Evolutionary conservation across 37 sponge, comb jelly and placozoan species (phyloP).

Genomic region (Ianthella basta): DNA sequence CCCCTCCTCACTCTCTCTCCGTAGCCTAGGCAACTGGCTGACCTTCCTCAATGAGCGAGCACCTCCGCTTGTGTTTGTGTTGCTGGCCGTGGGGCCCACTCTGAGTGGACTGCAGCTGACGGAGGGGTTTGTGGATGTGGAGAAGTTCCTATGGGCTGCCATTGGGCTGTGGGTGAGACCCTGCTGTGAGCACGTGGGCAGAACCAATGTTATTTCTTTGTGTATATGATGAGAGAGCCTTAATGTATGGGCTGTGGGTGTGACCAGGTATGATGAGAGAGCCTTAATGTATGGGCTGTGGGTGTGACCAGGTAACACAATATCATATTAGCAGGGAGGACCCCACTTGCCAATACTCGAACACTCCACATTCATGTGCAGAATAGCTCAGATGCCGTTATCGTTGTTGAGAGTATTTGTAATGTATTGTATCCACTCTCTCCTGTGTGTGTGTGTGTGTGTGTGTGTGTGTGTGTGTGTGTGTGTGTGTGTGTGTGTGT

Average conservation of each 20-base stretch:
- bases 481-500: slow-evolving; percentile 59
- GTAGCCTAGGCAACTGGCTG: slow-evolving; percentile 66
- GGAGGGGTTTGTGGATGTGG: slow-evolving; percentile 52
- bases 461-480: slow-evolving; percentile 57
- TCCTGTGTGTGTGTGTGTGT: slow-evolving; percentile 51
- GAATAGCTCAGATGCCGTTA: neutral
- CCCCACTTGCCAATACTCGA: too few relatives aligned
- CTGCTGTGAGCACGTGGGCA: too few relatives aligned
- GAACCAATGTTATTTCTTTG: neutral
- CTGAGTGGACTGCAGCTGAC: slow-evolving; percentile 47
- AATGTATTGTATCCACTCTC: slow-evolving; percentile 22
- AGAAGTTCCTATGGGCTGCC: slow-evolving; percentile 60
- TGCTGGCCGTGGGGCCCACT: slow-evolving; percentile 72
- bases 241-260: neutral
- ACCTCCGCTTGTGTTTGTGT: slow-evolving; percentile 67
- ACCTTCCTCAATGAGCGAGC: slow-evolving; percentile 78
- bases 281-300: neutral
- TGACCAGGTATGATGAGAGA: neutral
- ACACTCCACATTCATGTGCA: neutral
- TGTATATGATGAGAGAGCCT: neutral
- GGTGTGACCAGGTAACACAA: neutral
- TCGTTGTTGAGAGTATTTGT: neutral
- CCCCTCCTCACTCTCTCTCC: neutral
- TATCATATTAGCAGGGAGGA: too few relatives aligned
- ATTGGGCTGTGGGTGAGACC: slow-evolving; percentile 52